Conservation (phyloP, 2,797 vertebrate species). For the Platalea minor region DNA sequence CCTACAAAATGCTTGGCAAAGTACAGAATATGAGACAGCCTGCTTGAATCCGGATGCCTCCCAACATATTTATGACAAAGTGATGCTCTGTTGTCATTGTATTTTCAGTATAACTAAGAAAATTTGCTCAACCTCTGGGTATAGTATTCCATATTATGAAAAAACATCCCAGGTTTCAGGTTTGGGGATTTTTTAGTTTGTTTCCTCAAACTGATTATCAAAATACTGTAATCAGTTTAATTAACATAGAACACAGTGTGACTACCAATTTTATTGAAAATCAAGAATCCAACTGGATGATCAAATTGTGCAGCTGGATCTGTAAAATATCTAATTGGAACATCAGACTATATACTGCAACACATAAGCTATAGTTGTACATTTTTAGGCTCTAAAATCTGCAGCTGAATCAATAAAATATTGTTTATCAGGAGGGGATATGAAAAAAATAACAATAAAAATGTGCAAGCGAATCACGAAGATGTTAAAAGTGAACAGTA, state of each 20-base stretch:
- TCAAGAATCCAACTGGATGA: constrained; percentile 8
- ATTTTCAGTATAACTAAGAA: not conserved
- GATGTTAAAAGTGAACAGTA: not conserved
- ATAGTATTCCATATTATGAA: not conserved
- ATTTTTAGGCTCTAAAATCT: constrained; percentile 26
- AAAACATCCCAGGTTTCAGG: not conserved
- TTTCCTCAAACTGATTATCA: not conserved
- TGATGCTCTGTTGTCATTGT: not conserved
- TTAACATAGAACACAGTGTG: not conserved
- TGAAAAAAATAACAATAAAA: not conserved
- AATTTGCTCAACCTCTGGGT: not conserved
- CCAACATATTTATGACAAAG: not conserved
- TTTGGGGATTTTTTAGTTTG: not conserved
- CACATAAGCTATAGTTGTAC: not conserved
- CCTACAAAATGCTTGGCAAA: not conserved
- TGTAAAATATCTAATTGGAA: constrained; percentile 25
- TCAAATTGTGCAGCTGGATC: constrained; percentile 39
- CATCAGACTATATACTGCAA: not conserved
- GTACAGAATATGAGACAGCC: not conserved
- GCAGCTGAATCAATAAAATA: constrained; percentile 60
- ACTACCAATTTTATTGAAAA: constrained; percentile 1
- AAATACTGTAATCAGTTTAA: not conserved
- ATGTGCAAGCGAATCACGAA: not conserved
- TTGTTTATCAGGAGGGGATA: not conserved
- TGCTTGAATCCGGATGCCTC: not conserved